phyloP scores from a whole-genome alignment of 1,140 invertebrate species.

The Lordiphosa mommai region DNA sequence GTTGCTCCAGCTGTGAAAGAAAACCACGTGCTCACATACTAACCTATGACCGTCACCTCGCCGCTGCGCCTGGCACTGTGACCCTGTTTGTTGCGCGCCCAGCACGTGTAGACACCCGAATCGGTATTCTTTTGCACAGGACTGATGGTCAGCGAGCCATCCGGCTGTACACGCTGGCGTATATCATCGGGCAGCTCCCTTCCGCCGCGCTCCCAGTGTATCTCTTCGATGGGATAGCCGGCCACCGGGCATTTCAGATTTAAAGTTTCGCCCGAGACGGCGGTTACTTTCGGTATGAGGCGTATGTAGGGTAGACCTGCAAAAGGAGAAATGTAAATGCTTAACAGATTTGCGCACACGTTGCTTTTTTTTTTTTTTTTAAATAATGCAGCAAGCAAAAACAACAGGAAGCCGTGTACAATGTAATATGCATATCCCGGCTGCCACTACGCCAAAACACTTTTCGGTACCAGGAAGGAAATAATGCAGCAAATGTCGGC shows the following conservation, averaged over 20 bases:
- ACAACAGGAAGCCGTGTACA: slow-evolving; percentile 43
- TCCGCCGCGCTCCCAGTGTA: slow-evolving; percentile 90
- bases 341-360: slow-evolving; percentile 60
- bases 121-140: slow-evolving; percentile 88
- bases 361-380: slow-evolving; percentile 65
- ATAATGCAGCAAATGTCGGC: slow-evolving; percentile 70
- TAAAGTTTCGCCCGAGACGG: slow-evolving; percentile 89
- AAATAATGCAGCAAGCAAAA: slow-evolving; percentile 65
- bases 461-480: slow-evolving; percentile 63
- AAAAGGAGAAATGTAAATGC: slow-evolving; percentile 25
- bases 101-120: slow-evolving; percentile 89
- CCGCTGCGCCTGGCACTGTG: slow-evolving; percentile 86
- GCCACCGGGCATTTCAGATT: slow-evolving; percentile 91
- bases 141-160: slow-evolving; percentile 87
- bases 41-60: slow-evolving; percentile 88
- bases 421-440: slow-evolving; percentile 72
- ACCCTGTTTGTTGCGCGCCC: slow-evolving; percentile 87
- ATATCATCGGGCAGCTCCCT: slow-evolving; percentile 89
- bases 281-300: slow-evolving; percentile 90
- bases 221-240: slow-evolving; percentile 89
- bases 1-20: slow-evolving; percentile 48
- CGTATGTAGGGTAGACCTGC: slow-evolving; percentile 91
- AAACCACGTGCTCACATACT: slow-evolving; percentile 61
- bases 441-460: slow-evolving; percentile 43
- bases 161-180: slow-evolving; percentile 87